Conservation (phyloP, 2,797 vertebrate genomes). For the Sebastes kiyomatsui region DNA sequence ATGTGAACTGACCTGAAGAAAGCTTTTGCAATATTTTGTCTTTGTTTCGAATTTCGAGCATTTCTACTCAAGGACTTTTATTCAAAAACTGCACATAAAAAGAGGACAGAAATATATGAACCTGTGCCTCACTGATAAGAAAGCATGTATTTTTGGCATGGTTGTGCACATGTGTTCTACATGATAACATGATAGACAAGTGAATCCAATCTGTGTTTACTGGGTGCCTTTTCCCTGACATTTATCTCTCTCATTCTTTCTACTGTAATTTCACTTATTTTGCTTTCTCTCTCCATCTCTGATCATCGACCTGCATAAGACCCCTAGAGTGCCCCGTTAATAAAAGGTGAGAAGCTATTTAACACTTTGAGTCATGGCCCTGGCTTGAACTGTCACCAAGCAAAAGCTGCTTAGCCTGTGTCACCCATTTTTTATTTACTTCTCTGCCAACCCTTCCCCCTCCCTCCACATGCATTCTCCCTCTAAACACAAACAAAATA, state of each 20-base stretch:
- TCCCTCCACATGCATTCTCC: constrained; percentile 38
- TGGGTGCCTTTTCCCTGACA: not conserved
- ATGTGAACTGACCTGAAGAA: not conserved
- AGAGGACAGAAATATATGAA: not conserved
- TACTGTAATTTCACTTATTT: not conserved
- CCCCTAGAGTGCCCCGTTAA: not conserved
- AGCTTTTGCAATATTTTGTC: not conserved
- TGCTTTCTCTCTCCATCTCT: not conserved
- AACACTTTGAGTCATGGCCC: constrained; percentile 47
- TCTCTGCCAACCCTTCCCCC: constrained; percentile 25
- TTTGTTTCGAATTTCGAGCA: not conserved
- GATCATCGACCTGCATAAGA: constrained; percentile 7
- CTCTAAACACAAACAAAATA: constrained; percentile 76
- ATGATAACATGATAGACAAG: not conserved
- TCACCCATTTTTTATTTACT: constrained; percentile 53
- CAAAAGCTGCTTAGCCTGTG: constrained; percentile 69
- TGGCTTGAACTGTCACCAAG: constrained; percentile 56
- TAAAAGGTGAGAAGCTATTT: constrained; percentile 52
- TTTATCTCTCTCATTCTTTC: not conserved
- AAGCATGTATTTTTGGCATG: not conserved
- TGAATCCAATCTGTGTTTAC: constrained; percentile 1
- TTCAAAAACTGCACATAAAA: not conserved
- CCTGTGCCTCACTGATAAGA: not conserved
- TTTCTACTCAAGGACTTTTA: not conserved
- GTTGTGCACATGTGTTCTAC: not conserved